Evolutionary conservation across 1,140 invertebrate species (phyloP).

Genomic region (Papilio aristodemus): DNA sequence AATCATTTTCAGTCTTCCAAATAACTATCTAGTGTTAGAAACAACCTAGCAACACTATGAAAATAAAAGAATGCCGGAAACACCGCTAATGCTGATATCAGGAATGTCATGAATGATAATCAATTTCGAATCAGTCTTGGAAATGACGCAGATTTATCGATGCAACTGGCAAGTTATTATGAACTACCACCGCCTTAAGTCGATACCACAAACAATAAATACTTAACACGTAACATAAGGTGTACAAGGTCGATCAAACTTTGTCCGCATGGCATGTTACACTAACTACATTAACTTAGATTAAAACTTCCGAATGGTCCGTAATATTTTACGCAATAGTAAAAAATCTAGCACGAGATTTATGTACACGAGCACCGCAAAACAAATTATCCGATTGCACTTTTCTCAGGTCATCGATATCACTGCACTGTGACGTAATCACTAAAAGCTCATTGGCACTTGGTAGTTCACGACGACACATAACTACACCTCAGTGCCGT

Average conservation of each 20-base stretch:
- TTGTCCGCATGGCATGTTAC: slow-evolving; percentile 48
- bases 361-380: slow-evolving; percentile 79
- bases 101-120: slow-evolving; percentile 59
- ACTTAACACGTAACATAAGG: slow-evolving; percentile 62
- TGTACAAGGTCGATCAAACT: slow-evolving; percentile 48
- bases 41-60: slow-evolving; percentile 50
- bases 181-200: slow-evolving; percentile 54
- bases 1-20: slow-evolving; percentile 59
- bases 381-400: slow-evolving; percentile 63
- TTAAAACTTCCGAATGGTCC: slow-evolving; percentile 67
- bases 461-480: slow-evolving; percentile 45
- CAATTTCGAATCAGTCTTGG: slow-evolving; percentile 77
- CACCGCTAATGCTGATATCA: slow-evolving; percentile 32
- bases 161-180: slow-evolving; percentile 53
- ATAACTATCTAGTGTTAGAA: slow-evolving; percentile 50
- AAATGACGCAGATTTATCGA: slow-evolving; percentile 58
- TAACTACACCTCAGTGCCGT: slow-evolving; percentile 90
- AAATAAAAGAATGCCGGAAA: slow-evolving; percentile 36
- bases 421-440: slow-evolving; percentile 59
- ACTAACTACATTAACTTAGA: slow-evolving; percentile 56
- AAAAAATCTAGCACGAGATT: slow-evolving; percentile 77
- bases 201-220: slow-evolving; percentile 72
- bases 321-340: slow-evolving; percentile 71
- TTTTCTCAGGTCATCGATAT: slow-evolving; percentile 59
- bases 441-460: slow-evolving; percentile 76